Conservation (phyloP, 2,797 vertebrate species). For the Hozukius guyotensis region DNA sequence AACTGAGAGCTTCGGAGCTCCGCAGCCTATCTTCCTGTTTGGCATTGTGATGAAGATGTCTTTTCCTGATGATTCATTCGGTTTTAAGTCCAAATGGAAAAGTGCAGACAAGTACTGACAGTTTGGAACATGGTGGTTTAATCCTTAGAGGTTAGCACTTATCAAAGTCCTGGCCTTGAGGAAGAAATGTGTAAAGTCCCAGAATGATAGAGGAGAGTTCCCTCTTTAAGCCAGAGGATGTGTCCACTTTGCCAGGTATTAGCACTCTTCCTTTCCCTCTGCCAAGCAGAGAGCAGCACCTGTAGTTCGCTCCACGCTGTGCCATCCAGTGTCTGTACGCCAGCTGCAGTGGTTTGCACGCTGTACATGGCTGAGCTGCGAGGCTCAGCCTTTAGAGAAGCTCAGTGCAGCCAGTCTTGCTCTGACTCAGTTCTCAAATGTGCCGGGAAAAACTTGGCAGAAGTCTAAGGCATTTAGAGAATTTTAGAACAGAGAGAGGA, state of each 20-base stretch:
- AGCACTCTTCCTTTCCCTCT: slow-evolving; percentile 59
- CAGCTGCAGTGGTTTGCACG: slow-evolving; percentile 69
- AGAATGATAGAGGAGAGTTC: slow-evolving; percentile 56
- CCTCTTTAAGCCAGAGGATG: slow-evolving; percentile 61
- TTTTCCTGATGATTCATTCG: slow-evolving; percentile 76
- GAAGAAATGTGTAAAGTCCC: slow-evolving; percentile 71
- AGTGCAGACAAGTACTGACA: slow-evolving; percentile 76
- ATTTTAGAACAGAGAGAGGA: slow-evolving; percentile 69
- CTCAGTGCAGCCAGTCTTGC: slow-evolving; percentile 62
- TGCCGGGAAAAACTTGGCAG: slow-evolving; percentile 76
- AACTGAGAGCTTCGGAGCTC: slow-evolving; percentile 67
- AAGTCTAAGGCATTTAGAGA: slow-evolving; percentile 78
- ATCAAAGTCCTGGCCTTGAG: slow-evolving; percentile 72
- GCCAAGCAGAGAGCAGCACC: slow-evolving; percentile 73
- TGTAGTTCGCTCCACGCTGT: slow-evolving; percentile 65
- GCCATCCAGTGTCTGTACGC: slow-evolving; percentile 79
- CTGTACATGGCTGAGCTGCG: slow-evolving; percentile 60
- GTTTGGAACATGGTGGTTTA: slow-evolving; percentile 64
- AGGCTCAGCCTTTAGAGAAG: slow-evolving; percentile 49
- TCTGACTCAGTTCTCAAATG: slow-evolving; percentile 73
- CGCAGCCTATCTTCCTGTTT: slow-evolving; percentile 68
- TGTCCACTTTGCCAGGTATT: slow-evolving; percentile 65
- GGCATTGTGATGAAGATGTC: slow-evolving; percentile 70
- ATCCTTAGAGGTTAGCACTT: slow-evolving; percentile 75
- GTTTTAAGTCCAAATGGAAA: slow-evolving; percentile 80